These are phyloP conservation scores for Sclerurus mexicanus DNA, from an alignment of 2,113 vertebrate genomes.

Conservation along the genomic window DNA sequence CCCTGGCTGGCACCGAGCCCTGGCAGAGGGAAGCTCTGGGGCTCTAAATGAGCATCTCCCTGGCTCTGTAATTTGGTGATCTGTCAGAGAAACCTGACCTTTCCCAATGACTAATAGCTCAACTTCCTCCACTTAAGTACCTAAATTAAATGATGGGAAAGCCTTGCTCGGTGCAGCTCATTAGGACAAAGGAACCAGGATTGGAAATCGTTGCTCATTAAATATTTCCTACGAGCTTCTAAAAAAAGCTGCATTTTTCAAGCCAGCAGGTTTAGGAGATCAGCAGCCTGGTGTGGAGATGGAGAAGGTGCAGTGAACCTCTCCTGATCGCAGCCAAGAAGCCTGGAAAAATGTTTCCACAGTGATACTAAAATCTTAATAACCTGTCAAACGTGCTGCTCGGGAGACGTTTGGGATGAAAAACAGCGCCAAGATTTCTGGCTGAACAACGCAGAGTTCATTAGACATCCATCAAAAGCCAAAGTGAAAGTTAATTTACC, in stretches of 20 bases:
- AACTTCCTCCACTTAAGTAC: not conserved
- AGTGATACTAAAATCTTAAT: conserved; percentile 46
- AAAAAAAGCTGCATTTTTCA: not conserved
- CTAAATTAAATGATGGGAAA: not conserved
- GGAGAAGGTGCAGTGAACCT: not conserved
- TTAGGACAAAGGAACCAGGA: not conserved
- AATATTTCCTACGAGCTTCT: not conserved
- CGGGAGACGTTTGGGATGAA: not conserved
- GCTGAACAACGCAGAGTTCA: conserved; percentile 24
- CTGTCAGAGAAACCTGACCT: not conserved
- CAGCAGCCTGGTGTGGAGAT: not conserved
- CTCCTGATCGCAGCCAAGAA: not conserved
- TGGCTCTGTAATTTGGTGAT: not conserved
- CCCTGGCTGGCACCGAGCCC: not conserved
- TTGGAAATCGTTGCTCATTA: not conserved
- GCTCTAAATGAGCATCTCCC: not conserved
- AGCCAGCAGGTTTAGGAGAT: not conserved
- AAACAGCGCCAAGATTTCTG: conserved; percentile 45
- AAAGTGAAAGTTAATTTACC: conserved; percentile 53
- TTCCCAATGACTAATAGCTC: not conserved
- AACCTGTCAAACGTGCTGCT: conserved; percentile 26
- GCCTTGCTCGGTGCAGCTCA: not conserved
- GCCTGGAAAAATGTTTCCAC: conserved; percentile 51
- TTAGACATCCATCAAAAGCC: conserved; percentile 55
- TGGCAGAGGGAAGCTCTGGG: not conserved